Conservation (phyloP, 2,113 vertebrate genomes). For the Mirza zaza region DNA sequence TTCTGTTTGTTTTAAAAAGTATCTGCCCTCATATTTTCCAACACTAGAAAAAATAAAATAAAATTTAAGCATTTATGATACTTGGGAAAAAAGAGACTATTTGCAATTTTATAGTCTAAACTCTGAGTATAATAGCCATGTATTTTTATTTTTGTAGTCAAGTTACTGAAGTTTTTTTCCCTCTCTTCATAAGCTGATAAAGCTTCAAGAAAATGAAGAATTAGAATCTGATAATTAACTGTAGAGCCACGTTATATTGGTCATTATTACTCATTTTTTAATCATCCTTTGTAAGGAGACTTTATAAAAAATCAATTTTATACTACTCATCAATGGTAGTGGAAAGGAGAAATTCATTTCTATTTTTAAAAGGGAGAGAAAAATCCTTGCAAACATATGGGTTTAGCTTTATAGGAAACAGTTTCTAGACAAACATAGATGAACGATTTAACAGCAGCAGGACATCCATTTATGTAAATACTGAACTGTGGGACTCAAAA, state of each 20-base stretch:
- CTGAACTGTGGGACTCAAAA: constrained; percentile 68
- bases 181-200: background rate
- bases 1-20: background rate
- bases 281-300: background rate
- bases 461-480: constrained; percentile 73
- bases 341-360: background rate
- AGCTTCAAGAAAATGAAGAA: background rate
- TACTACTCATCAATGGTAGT: background rate
- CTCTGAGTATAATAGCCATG: background rate
- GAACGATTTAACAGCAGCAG: constrained; percentile 58
- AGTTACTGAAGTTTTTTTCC: background rate
- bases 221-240: background rate
- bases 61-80: constrained; percentile 27
- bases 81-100: constrained; percentile 4
- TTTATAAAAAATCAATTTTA: constrained; percentile 6
- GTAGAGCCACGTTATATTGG: background rate
- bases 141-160: background rate
- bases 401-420: constrained; percentile 62
- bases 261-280: background rate
- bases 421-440: constrained; percentile 70
- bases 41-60: background rate
- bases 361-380: constrained; percentile 15
- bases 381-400: constrained; percentile 53
- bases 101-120: constrained; percentile 6
- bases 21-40: background rate